Evolutionary conservation across 2,113 vertebrate genomes (phyloP), one percentile per base, ranked within the genome.

Genomic region (Bucco capensis): DNA sequence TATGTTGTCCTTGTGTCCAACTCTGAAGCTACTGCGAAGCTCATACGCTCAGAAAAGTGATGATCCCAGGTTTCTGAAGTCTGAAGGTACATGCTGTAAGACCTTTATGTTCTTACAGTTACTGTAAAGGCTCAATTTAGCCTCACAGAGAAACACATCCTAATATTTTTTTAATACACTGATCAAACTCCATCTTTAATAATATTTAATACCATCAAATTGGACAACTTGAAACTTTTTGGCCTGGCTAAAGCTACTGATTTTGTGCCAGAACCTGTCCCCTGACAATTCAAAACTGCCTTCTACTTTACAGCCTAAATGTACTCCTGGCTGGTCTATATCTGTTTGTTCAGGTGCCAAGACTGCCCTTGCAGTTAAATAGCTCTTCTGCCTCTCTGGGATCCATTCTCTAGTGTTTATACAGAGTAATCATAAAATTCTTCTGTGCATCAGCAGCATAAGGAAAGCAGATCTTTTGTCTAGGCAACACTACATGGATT

Each of bases 391-490:
- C 8, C 28, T 61, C 57, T 73, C 60, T 44, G 82, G 54, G 58
- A 73, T 71, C 42, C 25, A 62, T 80, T 83, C 54, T 74, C 54
- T 76, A 65, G 4, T 89, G 50, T 65, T 93, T 76, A 33, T 51
- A 54, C 56, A 60, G 30, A 74, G 24, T 62, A 74, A 54, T 86
- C 69, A 74, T 76, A 42, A 89, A 49, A 66, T 91, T 95, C 58
- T 78, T 88, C 65, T 67, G 51, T 87, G 77, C 90, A 82, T 53
- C 38, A 61, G 54, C 57, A 84, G 42, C 70, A 25, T n/a, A 60
- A 94, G 54, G 62, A 44, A 86, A 60, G 77, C 72, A 89, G 83
- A 83, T 90, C 58, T 90, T 88, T 97, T 53, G 89, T 95, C 66
- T 89, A 90, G 83, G 77, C 70, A 96, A 21, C 4, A 8, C 38